Base-by-base conservation (phyloP, 2,113 vertebrate genomes). In the Nesogale talazaci region DNA sequence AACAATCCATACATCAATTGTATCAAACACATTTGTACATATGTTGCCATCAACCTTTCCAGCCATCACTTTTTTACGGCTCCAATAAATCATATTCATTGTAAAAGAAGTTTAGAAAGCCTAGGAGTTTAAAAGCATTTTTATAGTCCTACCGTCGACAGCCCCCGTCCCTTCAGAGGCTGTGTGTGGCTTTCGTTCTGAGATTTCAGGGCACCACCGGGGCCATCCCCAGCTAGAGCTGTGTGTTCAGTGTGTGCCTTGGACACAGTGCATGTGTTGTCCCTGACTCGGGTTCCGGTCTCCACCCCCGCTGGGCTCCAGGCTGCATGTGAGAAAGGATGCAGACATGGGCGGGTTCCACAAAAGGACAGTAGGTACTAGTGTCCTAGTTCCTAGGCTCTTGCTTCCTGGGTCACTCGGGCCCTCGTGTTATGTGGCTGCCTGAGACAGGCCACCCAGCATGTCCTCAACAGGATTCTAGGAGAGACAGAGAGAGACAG, bases 371-470 rank as follows among this genome's bases (percentile, higher is more conserved):
- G 29, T 38, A 15, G 46, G 46, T 52, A 52, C 46, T 52, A 52
- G 46, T 52, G 46, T 52, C 10, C 46, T 52, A 52, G 12, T 90
- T 76, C 56, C 20, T 82, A 74, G 74, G 57, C 63, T n/a, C 67
- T 0, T 11, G 61, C 72, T 94, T 78, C 77, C 46, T 6, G 23
- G 67, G 83, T 80, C 89, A 67, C 42, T 70, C 70, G 12, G 63
- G 80, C 77, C 86, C 70, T 90, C 27, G 7, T 56, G 61, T 82
- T 77, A 83, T 61, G 75, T 90, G 83, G 78, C 27, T 61, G 27
- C 83, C 93, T 89, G 76, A 89, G 12, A 19, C 2, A 89, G 93
- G 81, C 92, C 94, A 91, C 95, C 90, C 94, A 95, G 92, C 86
- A 85, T 93, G 95, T 96, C 94, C 92, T 89, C 8, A 63, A 92